phyloP scores from a whole-genome alignment of 2,797 vertebrate species.

The Nasua narica region DNA sequence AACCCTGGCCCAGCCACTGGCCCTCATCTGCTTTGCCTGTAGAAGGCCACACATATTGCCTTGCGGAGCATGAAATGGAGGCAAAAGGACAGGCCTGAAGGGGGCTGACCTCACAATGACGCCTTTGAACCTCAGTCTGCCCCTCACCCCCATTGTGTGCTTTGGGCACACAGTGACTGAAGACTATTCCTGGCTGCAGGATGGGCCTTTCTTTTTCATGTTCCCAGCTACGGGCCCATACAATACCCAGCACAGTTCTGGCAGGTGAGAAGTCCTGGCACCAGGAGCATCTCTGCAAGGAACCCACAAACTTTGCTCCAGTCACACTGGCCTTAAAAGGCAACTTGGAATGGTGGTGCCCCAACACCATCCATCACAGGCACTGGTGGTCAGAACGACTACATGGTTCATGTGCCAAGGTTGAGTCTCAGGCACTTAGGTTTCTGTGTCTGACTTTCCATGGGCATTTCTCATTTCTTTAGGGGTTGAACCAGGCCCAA shows the following conservation, averaged over 20 bases:
- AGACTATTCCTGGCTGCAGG: neutral
- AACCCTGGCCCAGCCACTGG: neutral
- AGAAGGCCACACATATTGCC: neutral
- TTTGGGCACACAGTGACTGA: neutral
- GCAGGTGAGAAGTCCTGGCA: neutral
- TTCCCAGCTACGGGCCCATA: neutral
- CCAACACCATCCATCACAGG: neutral
- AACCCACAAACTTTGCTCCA: neutral
- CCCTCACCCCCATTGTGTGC: neutral
- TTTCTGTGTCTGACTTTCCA: conserved; percentile 8
- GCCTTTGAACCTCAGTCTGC: neutral
- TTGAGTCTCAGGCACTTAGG: neutral
- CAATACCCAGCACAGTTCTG: neutral
- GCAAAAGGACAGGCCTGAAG: neutral
- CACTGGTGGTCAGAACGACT: neutral
- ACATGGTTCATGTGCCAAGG: neutral
- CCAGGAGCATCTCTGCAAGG: neutral
- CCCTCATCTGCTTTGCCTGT: neutral
- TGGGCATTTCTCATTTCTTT: neutral
- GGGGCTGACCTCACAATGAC: neutral
- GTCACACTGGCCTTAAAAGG: neutral
- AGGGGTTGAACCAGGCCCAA: neutral
- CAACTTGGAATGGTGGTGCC: neutral
- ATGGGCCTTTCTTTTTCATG: neutral
- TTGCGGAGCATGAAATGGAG: neutral